Base-by-base conservation (phyloP, 1,140 invertebrate species). In the Formica exsecta region DNA sequence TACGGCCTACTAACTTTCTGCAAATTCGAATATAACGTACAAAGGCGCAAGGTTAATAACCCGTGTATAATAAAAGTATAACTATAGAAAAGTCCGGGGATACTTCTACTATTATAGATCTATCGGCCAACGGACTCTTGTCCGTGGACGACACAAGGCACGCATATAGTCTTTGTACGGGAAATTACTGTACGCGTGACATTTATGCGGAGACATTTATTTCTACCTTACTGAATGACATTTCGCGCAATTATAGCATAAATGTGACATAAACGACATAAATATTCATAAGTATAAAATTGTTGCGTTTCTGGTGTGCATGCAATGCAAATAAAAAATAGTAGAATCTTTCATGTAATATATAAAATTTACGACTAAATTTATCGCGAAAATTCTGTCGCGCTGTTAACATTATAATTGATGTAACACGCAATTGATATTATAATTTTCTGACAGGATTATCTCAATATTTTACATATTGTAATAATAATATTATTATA, bases 31-130 rank as follows among this genome's bases (percentile, higher is more conserved):
- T 80, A 54, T 38, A 68, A 74, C 51, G 54, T 54, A 81, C 79
- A 73, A 81, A 83, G 76, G 32, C 85, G 64, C 77, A 68, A 81
- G 85, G 85, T 86, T 86, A 86, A 81, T 81, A 86, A 81, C 76
- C 85, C 65, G 25, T 57, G 54, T 64, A 71, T 86, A 81, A 86
- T 81, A 80, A 86, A 54, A 32, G 32, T 32, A 2, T 22, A 81
- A 81, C 54, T 70, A 48, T 68, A 66, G 38, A 38, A 68, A 22
- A 80, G 65, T 25, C 41, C 13, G 19, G 22, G 38, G 32, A 77
- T 29, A 79, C 51, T 86, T 86, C 13, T 38, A 81, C 77, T 71
- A 86, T 81, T 86, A 86, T 86, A 59, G 76, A 86, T 86, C 76
- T 68, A 48, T 86, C 29, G 75, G 57, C 64, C 44, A 51, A 48